Conservation (phyloP, 2,888 invertebrate genomes). For the Eulithis testata region DNA sequence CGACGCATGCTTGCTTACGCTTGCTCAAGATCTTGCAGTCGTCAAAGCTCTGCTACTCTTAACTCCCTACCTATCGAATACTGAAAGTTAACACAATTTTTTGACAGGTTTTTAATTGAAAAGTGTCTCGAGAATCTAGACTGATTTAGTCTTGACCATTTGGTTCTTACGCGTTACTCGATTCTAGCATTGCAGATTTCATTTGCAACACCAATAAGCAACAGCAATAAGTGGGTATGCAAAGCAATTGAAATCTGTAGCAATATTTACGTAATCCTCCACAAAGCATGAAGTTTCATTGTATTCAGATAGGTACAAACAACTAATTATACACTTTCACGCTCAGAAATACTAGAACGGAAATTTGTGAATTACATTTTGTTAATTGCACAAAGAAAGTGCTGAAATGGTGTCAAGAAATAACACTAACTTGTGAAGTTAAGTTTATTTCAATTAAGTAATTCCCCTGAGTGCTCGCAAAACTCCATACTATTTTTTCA, state of each 20-base stretch:
- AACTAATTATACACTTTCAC: conserved; percentile 57
- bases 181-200: conserved; percentile 1
- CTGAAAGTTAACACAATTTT: too few relatives aligned
- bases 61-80: too few relatives aligned
- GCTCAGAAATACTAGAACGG: conserved; percentile 47
- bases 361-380: conserved; percentile 44
- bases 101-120: too few relatives aligned
- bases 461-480: too few relatives aligned
- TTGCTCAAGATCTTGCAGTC: too few relatives aligned
- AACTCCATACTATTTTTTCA: too few relatives aligned
- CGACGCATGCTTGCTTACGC: too few relatives aligned
- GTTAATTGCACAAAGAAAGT: conserved; percentile 30
- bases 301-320: conserved; percentile 49
- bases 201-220: conserved; percentile 14
- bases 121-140: too few relatives aligned
- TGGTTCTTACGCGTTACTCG: not conserved
- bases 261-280: conserved; percentile 43
- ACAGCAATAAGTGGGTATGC: conserved; percentile 10
- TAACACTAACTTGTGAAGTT: too few relatives aligned
- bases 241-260: conserved; percentile 35
- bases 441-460: too few relatives aligned
- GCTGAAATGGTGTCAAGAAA: conserved; percentile 12
- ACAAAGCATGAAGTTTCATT: conserved; percentile 54
- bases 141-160: not conserved
- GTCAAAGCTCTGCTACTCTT: too few relatives aligned